Evolutionary conservation across 2,888 invertebrate species (phyloP), one percentile per base, ranked within the genome.

Genomic region (Odontomyia ornata): DNA sequence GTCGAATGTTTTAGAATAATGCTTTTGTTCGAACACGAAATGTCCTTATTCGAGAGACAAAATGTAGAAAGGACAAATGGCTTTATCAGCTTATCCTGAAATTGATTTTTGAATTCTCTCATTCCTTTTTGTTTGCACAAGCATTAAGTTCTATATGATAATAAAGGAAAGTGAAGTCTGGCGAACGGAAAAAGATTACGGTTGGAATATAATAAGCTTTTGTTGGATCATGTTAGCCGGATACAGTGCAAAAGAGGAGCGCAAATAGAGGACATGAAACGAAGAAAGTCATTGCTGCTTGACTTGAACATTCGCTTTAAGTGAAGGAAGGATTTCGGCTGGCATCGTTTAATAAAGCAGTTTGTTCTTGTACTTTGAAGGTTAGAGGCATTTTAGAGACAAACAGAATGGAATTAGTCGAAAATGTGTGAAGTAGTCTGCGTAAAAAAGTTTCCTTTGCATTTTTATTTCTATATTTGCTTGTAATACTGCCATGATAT

Each of bases 31-130:
- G n/a, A 52, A 52, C 52, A 52, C 15, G 18, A 52, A 18, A 18
- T n/a, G 52, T 52, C 18, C 52, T 36, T 36, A 5, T 36, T 36
- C 7, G 7, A 18, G n/a, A 52, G 18, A 52, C 15, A 52, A 52
- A 52, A 52, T 4, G 52, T 18, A 9, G 13, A 56, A 18, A 4
- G 67, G 23, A 56, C n/a, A 72, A 72, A 72, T 57, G 43, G 60
- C 36, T 57, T 28, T 28, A 72, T 28, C 46, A 27, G 57, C 30
- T 56, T 73, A 27, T 30, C 73, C 18, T 60, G 36, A 73, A 73
- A 60, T 73, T 73, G 57, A 73, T 73, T 73, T 57, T 73, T 4
- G 56, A 52, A 72, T 56, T 56, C 18, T 72, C 27, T 43, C 47
- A n/a, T 23, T 46, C 46, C 23, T 46, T 30, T 65, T 65, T 46